These are phyloP conservation scores for Morpho achilles DNA, from an alignment of 2,888 invertebrate genomes.

Conservation along the genomic window DNA sequence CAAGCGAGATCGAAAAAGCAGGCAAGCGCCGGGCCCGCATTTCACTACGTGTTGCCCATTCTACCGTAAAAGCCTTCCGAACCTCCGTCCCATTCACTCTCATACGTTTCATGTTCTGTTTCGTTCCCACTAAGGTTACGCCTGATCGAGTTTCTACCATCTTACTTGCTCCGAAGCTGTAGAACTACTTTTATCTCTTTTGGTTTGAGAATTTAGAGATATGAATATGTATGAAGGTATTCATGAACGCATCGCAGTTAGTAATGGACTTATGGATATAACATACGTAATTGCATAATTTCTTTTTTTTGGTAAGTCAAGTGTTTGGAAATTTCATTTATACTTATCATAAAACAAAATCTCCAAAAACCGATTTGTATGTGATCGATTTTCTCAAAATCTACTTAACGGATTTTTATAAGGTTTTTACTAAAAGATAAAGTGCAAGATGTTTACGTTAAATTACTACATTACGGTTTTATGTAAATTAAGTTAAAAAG, in stretches of 20 bases:
- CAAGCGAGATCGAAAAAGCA: slow-evolving; percentile 73
- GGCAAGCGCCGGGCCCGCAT: slow-evolving; percentile 66
- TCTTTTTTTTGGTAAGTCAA: background rate
- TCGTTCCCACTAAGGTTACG: slow-evolving; percentile 51
- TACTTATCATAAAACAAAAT: background rate
- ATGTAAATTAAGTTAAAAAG: too few relatives aligned
- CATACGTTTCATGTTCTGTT: slow-evolving; percentile 27
- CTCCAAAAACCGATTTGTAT: too few relatives aligned
- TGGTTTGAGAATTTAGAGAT: slow-evolving; percentile 65
- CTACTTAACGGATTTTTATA: too few relatives aligned
- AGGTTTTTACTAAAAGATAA: too few relatives aligned
- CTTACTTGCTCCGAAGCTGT: slow-evolving; percentile 73
- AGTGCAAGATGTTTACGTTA: too few relatives aligned
- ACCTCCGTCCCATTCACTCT: slow-evolving; percentile 53
- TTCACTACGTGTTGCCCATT: slow-evolving; percentile 72
- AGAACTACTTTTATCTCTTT: slow-evolving; percentile 74
- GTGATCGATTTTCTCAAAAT: too few relatives aligned
- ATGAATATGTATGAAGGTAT: slow-evolving; percentile 69
- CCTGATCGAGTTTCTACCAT: slow-evolving; percentile 76
- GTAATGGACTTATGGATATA: slow-evolving; percentile 44
- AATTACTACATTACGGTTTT: too few relatives aligned
- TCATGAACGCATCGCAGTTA: slow-evolving; percentile 47
- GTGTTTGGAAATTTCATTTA: background rate
- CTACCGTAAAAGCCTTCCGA: slow-evolving; percentile 79
- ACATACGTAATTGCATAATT: slow-evolving; percentile 13